Percentiles rank a stretch among this genome's conserved stretches.
Evolutionary conservation across 1,140 invertebrate species (phyloP).

Genomic region (Drosophila subobscura): DNA sequence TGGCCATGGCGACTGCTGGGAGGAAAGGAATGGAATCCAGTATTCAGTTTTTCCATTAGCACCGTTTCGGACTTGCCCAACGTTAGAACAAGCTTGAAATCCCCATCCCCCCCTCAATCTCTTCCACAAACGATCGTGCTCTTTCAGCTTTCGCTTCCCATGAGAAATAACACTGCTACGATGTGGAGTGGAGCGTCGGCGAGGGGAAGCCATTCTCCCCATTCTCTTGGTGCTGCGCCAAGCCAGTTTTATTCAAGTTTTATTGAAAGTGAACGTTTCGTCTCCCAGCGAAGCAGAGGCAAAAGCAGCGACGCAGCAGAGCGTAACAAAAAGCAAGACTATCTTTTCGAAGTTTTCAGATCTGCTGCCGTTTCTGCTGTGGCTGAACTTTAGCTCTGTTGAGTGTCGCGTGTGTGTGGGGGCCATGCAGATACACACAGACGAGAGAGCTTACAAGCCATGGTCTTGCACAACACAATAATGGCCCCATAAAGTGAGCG

Average conservation of each 20-base stretch:
- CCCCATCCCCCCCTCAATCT: not conserved
- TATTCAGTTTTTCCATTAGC: slow-evolving; percentile 10
- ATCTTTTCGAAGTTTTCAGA: slow-evolving; percentile 75
- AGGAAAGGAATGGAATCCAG: slow-evolving; percentile 8
- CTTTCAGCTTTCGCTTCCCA: slow-evolving; percentile 59
- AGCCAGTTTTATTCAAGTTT: slow-evolving; percentile 81
- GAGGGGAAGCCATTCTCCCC: slow-evolving; percentile 47
- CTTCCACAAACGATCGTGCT: slow-evolving; percentile 18
- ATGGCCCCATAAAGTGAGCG: slow-evolving; percentile 30
- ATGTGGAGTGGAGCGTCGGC: not conserved
- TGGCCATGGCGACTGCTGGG: no score
- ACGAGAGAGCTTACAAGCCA: slow-evolving; percentile 67
- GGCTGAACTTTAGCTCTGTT: slow-evolving; percentile 72
- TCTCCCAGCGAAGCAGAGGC: slow-evolving; percentile 49
- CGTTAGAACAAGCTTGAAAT: slow-evolving; percentile 29
- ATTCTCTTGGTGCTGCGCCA: slow-evolving; percentile 66
- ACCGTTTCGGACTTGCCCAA: slow-evolving; percentile 27
- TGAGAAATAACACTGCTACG: slow-evolving; percentile 37
- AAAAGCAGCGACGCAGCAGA: slow-evolving; percentile 38
- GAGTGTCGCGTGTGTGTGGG: slow-evolving; percentile 48
- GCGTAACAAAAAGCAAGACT: slow-evolving; percentile 75
- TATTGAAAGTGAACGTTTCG: slow-evolving; percentile 80
- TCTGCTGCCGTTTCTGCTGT: slow-evolving; percentile 56
- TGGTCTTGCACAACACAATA: slow-evolving; percentile 78
- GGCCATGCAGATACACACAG: slow-evolving; percentile 56